Evolutionary conservation across 2,797 vertebrate genomes (phyloP).

Genomic region (Enteromius viviparus): DNA sequence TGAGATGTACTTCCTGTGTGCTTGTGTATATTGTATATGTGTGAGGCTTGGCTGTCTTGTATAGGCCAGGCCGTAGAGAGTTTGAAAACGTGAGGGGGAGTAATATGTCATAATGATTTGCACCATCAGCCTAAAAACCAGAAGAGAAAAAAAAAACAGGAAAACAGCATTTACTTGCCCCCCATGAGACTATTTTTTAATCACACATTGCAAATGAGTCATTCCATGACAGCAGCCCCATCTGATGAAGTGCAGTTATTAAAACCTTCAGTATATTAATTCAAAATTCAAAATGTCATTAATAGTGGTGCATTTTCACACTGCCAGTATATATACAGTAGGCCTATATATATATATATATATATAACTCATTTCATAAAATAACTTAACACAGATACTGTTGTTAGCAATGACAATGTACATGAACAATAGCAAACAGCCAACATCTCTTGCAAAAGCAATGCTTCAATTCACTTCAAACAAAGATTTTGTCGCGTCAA

Average conservation of each 20-base stretch:
- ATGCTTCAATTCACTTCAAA: background rate
- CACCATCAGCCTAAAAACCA: background rate
- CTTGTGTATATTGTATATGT: constrained; percentile 41
- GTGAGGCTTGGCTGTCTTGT: constrained; percentile 37
- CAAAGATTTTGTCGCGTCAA: background rate
- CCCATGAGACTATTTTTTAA: background rate
- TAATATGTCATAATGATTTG: constrained; percentile 4
- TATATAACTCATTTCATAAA: background rate
- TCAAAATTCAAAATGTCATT: background rate
- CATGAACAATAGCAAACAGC: background rate
- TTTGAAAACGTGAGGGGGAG: background rate
- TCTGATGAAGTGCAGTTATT: background rate
- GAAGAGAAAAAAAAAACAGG: background rate
- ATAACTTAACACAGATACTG: no score
- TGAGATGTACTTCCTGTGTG: constrained; percentile 56
- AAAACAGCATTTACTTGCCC: background rate
- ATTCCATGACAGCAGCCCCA: background rate
- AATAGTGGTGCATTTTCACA: background rate
- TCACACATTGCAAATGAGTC: background rate
- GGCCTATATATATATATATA: background rate
- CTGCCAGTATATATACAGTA: background rate
- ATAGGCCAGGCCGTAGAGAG: background rate
- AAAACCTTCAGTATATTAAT: background rate
- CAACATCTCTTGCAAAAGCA: background rate
- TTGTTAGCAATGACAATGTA: background rate